These are phyloP conservation scores for Thunnus thynnus DNA, from an alignment of 2,113 vertebrate genomes.

Conservation along the genomic window DNA sequence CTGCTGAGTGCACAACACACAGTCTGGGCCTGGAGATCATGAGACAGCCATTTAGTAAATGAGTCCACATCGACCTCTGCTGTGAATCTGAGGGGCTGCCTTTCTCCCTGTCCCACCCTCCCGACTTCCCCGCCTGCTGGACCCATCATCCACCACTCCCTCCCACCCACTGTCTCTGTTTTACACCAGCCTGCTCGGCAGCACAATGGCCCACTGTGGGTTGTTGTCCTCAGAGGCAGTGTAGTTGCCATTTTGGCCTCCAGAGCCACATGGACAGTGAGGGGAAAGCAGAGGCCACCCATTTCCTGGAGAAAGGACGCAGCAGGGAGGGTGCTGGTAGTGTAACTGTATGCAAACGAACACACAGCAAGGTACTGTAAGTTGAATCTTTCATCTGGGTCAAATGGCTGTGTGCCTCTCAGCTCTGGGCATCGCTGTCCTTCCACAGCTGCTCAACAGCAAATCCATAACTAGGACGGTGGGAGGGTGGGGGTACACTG, in stretches of 20 bases:
- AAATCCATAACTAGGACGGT: conserved; percentile 69
- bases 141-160: conserved; percentile 38
- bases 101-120: background rate
- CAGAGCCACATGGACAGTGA: conserved; percentile 16
- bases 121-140: background rate
- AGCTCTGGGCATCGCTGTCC: conserved; percentile 21
- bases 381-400: conserved; percentile 47
- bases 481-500: conserved; percentile 29
- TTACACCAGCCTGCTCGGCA: conserved; percentile 42
- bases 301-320: conserved; percentile 5
- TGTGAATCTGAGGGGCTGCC: conserved; percentile 20
- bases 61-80: conserved; percentile 29
- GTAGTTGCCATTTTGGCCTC: conserved; percentile 1
- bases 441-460: conserved; percentile 54
- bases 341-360: background rate
- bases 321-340: background rate
- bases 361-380: conserved; percentile 6
- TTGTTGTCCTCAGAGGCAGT: background rate
- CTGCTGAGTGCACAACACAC: conserved; percentile 7
- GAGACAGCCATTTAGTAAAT: conserved; percentile 61
- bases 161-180: conserved; percentile 27
- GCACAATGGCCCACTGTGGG: conserved; percentile 67
- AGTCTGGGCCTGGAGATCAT: conserved; percentile 56
- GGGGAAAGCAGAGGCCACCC: conserved; percentile 3
- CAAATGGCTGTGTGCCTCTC: conserved; percentile 42